Percentiles rank a stretch among this genome's conserved stretches.
Conservation (phyloP, 2,113 vertebrate genomes). For the Muntiacus reevesi region DNA sequence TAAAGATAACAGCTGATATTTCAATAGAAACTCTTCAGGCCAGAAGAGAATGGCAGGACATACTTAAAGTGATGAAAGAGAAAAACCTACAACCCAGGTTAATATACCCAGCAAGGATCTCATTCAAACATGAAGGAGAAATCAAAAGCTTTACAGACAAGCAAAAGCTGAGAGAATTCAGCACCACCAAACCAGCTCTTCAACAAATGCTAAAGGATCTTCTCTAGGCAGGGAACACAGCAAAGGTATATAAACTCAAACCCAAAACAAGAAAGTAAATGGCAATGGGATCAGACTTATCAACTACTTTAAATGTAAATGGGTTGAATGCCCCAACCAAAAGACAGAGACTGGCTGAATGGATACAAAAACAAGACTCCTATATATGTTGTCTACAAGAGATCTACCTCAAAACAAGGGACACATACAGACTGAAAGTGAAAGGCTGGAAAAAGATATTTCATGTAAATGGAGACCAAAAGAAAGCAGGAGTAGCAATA, state of each 20-base stretch:
- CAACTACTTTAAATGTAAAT: neutral
- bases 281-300: neutral
- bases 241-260: neutral
- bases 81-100: neutral
- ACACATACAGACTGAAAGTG: neutral
- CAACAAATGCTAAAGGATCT: neutral
- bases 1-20: neutral
- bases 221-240: neutral
- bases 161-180: neutral
- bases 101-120: neutral
- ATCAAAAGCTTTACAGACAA: neutral
- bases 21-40: neutral
- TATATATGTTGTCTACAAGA: neutral
- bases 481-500: neutral
- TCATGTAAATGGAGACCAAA: neutral
- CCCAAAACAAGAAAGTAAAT: neutral
- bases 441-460: neutral
- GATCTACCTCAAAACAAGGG: neutral
- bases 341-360: neutral
- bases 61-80: neutral
- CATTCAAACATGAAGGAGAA: neutral
- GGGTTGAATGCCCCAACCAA: neutral
- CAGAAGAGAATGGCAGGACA: neutral
- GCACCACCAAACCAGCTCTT: neutral
- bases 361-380: neutral